Evolutionary conservation across 2,113 vertebrate genomes (phyloP).

Genomic region (Clarias batrachus): DNA sequence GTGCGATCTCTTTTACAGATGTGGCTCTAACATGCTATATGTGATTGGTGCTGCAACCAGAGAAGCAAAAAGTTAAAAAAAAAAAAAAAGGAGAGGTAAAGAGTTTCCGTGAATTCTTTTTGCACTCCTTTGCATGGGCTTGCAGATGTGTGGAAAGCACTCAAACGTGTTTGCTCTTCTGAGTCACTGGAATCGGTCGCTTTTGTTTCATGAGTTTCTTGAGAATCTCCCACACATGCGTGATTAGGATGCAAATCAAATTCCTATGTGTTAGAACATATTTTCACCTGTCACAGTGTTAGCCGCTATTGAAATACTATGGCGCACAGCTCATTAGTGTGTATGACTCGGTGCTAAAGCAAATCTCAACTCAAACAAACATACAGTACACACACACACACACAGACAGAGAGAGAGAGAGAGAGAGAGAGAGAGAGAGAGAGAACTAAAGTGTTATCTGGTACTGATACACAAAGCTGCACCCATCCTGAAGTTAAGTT

Average conservation of each 20-base stretch:
- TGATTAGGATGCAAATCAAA: constrained; percentile 8
- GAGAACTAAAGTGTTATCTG: not conserved
- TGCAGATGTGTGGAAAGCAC: constrained; percentile 24
- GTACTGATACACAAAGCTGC: not conserved
- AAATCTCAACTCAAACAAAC: not conserved
- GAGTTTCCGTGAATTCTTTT: constrained; percentile 23
- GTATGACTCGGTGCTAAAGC: not conserved
- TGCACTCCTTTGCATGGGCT: constrained; percentile 5
- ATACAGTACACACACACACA: no score
- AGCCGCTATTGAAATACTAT: not conserved
- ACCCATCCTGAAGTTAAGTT: not conserved
- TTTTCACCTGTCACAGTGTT: not conserved
- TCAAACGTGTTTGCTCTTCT: constrained; percentile 27
- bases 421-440: no score
- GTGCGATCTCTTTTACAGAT: not conserved
- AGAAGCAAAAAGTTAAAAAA: not conserved
- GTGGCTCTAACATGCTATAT: not conserved
- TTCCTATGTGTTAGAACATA: constrained; percentile 14
- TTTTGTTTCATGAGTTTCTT: not conserved
- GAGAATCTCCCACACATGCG: not conserved
- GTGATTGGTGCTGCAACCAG: not conserved
- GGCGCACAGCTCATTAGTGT: not conserved
- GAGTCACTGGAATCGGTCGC: constrained; percentile 14
- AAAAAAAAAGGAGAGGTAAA: not conserved
- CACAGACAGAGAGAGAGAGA: no score